These are phyloP conservation scores for Cirrhinus molitorella DNA, from an alignment of 2,797 vertebrate species.

Conservation along the genomic window DNA sequence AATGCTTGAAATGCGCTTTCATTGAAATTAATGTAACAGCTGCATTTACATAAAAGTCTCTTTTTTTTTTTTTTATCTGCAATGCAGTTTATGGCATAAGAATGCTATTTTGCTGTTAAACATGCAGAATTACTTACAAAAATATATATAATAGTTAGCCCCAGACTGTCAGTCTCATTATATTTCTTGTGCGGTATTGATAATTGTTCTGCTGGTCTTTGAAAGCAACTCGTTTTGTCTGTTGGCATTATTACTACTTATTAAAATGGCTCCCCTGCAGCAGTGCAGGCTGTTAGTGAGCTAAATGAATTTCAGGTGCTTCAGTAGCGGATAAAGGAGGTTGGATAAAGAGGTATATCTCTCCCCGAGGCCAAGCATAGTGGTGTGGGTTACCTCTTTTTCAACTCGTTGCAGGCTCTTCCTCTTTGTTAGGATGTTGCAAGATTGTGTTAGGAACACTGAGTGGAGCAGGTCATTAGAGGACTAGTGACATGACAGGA, in stretches of 20 bases:
- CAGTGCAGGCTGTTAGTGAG: constrained; percentile 71
- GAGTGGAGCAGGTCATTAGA: constrained; percentile 42
- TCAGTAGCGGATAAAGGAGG: constrained; percentile 70
- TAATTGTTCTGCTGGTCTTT: constrained; percentile 64
- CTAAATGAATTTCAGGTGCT: constrained; percentile 81
- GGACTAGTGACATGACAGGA: constrained; percentile 26
- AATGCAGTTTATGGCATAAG: constrained; percentile 5
- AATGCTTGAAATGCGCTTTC: neutral
- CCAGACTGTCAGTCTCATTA: constrained; percentile 52
- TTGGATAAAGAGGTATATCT: constrained; percentile 66
- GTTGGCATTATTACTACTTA: constrained; percentile 76
- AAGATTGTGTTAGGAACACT: constrained; percentile 49
- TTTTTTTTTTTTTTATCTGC: neutral
- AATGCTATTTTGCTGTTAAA: constrained; percentile 38
- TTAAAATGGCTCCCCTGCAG: constrained; percentile 78
- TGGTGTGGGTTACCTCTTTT: constrained; percentile 68
- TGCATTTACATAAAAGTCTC: neutral
- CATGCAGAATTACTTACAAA: constrained; percentile 38
- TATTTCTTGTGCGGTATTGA: constrained; percentile 64
- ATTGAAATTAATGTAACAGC: neutral
- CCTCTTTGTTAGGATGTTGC: constrained; percentile 48
- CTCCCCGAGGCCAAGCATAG: constrained; percentile 54
- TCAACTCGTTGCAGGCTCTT: constrained; percentile 69
- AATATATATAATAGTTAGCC: constrained; percentile 35
- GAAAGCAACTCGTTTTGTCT: constrained; percentile 73